Evolutionary conservation across 2,888 invertebrate species (phyloP).

Genomic region (Rotaria sp.): DNA sequence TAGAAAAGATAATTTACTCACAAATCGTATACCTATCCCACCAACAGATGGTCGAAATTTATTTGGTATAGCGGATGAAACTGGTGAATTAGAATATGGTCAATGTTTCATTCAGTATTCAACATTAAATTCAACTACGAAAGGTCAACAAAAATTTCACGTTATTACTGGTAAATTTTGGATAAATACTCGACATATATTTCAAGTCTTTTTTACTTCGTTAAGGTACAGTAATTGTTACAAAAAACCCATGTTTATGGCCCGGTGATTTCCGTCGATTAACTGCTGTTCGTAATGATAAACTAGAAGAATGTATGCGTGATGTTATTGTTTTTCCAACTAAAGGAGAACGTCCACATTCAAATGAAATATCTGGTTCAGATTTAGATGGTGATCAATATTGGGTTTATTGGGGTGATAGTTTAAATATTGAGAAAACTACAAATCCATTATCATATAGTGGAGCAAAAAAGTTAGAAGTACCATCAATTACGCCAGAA

Average conservation of each 20-base stretch:
- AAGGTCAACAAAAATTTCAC: not conserved
- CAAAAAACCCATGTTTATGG: conserved; percentile 3
- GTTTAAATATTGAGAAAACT: not conserved
- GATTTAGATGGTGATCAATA: conserved; percentile 25
- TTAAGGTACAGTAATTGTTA: not conserved
- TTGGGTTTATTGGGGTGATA: conserved; percentile 23
- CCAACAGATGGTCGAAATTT: not conserved
- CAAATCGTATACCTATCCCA: not conserved
- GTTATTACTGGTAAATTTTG: not conserved
- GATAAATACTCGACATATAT: too few relatives aligned
- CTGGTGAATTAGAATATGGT: not conserved
- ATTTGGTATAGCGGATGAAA: conserved; percentile 17
- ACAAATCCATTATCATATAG: conserved; percentile 17
- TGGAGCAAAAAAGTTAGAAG: not conserved
- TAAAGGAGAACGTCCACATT: not conserved
- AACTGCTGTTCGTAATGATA: not conserved
- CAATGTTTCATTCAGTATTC: not conserved
- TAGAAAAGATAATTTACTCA: not conserved
- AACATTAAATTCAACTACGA: not conserved
- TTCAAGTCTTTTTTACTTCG: not conserved
- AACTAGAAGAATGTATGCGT: not conserved
- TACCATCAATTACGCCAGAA: not conserved
- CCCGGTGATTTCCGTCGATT: conserved; percentile 1
- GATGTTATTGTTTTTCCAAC: conserved; percentile 9
- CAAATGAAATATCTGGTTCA: not conserved